Percentiles rank a stretch among this genome's conserved stretches.
Evolutionary conservation across 1,140 invertebrate species (phyloP).

Genomic region (Micrasema longulum): DNA sequence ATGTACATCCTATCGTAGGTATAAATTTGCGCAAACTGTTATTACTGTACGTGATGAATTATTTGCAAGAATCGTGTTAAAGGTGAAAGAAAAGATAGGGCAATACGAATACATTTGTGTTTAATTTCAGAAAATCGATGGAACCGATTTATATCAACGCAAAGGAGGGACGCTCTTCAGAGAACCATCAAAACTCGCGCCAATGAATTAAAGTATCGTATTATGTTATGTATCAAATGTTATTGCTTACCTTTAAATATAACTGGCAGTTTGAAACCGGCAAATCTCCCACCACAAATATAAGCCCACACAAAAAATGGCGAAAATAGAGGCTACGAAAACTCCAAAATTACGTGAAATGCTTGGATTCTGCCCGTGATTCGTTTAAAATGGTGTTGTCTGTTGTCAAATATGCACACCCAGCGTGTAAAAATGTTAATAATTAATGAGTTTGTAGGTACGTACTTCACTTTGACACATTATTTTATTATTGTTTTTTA

Average conservation of each 20-base stretch:
- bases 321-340: slow-evolving; percentile 15
- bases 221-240: slow-evolving; percentile 5
- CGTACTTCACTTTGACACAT: not conserved
- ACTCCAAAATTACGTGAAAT: slow-evolving; percentile 16
- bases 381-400: slow-evolving; percentile 22
- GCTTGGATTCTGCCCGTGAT: slow-evolving; percentile 8
- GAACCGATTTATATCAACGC: slow-evolving; percentile 7
- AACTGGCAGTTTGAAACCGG: slow-evolving; percentile 24
- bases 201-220: not conserved
- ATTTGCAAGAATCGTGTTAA: not conserved
- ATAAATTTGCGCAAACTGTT: not conserved
- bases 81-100: not conserved
- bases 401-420: slow-evolving; percentile 1
- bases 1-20: not conserved
- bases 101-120: slow-evolving; percentile 4
- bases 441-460: slow-evolving; percentile 16
- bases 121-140: slow-evolving; percentile 19
- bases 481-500: no score
- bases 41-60: not conserved
- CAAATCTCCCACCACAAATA: slow-evolving; percentile 39
- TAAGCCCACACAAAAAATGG: slow-evolving; percentile 42
- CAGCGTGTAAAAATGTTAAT: slow-evolving; percentile 19
- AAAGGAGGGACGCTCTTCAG: slow-evolving; percentile 6
- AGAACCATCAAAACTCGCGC: slow-evolving; percentile 1
- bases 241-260: slow-evolving; percentile 23